Percentiles rank a stretch among this genome's conserved stretches.
Evolutionary conservation across 2,888 invertebrate species (phyloP).

Genomic region (Elegia similella): DNA sequence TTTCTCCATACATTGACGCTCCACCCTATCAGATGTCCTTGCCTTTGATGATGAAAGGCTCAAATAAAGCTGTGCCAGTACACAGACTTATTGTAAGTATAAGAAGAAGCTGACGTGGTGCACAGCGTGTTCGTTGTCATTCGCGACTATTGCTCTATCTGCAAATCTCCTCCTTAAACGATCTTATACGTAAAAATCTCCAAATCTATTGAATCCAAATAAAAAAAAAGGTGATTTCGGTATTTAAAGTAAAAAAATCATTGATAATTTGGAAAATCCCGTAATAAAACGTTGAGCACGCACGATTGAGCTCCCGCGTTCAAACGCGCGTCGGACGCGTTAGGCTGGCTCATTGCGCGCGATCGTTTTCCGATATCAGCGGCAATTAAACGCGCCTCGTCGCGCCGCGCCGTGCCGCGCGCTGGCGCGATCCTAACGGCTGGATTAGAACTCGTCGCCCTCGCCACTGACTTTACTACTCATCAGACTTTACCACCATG

Average conservation of each 20-base stretch:
- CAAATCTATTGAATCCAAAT: too few species aligned
- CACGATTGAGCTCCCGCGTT: slow-evolving; percentile 4
- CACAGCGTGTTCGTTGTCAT: too few species aligned
- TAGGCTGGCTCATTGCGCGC: background rate
- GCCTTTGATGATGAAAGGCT: too few species aligned
- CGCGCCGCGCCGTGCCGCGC: too few species aligned
- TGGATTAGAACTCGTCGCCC: background rate
- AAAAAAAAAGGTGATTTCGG: background rate
- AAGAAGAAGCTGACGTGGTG: too few species aligned
- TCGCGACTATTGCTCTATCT: too few species aligned
- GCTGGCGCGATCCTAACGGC: background rate
- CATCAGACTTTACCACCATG: background rate
- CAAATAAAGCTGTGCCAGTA: too few species aligned
- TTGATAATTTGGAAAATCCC: background rate
- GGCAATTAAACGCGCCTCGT: background rate
- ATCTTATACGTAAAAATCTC: too few species aligned
- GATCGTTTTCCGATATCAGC: slow-evolving; percentile 8
- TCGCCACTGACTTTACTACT: background rate
- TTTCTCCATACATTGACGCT: too few species aligned
- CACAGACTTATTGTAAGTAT: too few species aligned
- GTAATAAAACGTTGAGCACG: slow-evolving; percentile 6
- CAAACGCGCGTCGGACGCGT: background rate
- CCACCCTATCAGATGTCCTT: too few species aligned
- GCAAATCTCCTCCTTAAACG: too few species aligned
- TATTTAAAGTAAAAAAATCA: background rate